Evolutionary conservation across 2,888 invertebrate species (phyloP), one percentile per base, ranked within the genome.

Genomic region (Pyrrhia umbra): DNA sequence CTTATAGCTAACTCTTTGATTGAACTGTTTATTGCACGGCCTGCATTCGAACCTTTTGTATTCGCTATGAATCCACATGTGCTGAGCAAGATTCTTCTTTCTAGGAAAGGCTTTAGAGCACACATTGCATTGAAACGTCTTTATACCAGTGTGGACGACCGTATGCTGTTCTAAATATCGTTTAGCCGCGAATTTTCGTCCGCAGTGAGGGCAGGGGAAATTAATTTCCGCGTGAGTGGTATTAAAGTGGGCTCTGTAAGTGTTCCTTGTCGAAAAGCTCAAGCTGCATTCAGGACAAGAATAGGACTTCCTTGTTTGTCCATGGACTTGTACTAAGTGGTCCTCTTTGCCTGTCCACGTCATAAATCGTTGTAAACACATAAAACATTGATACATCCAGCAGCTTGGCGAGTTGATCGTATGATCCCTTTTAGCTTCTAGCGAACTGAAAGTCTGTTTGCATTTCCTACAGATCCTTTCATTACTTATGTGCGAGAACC

Each of bases 91-190:
- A 77, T 91, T 92, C 76, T 91, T 91, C 73, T 92, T 91, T 18
- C 91, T 84, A 0, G 92, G 85, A 65, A 93, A 94, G 4, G 88
- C 80, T 79, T 94, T 94, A 1, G 88, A 81, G 66, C 96, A 96
- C 1, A 94, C 88, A 1, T 91, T 87, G 74, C 96, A 96, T 0
- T 91, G 88, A 42, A 91, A 94, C 1, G 89, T 82, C 58, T 93
- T 95, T 57, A 95, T 93, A 45, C 94, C 92, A 5, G 95, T 95
- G 68, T 96, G 96, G 2, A 93, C 92, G 6, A 95, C 92, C 59
- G 90, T 88, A 70, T 96, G 95, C 10, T 95, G 90, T 13, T 90
- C 88, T 4, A 92, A 77, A 25, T 85, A 84, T 13, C 85, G 82
- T 75, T 89, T 88, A 0, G 89, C 86, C 0, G 87, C 87, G 61